These are phyloP conservation scores for Sinhomidia bicolor DNA, from an alignment of 2,888 invertebrate genomes.

Conservation along the genomic window DNA sequence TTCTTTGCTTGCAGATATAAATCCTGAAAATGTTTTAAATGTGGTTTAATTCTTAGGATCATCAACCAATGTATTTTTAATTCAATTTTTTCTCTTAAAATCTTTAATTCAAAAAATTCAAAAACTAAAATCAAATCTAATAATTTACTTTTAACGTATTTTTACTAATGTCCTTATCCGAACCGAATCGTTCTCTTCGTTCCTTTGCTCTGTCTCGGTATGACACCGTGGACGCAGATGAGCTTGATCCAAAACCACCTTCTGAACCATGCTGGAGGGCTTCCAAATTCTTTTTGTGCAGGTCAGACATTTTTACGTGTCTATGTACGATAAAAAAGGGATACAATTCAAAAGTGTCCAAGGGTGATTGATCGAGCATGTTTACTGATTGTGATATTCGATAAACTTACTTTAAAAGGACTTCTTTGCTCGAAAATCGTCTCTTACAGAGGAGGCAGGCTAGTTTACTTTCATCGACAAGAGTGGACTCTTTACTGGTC, in stretches of 20 bases:
- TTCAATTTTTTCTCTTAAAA: neutral
- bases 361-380: too few species aligned
- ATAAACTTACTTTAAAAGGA: conserved; percentile 85
- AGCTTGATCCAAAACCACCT: conserved; percentile 79
- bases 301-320: conserved; percentile 95
- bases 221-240: conserved; percentile 80
- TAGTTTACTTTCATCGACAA: conserved; percentile 91
- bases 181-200: conserved; percentile 94
- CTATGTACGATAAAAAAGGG: neutral
- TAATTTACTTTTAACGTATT: conserved; percentile 85
- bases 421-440: conserved; percentile 94
- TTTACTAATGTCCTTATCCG: conserved; percentile 70
- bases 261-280: conserved; percentile 80
- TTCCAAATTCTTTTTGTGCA: conserved; percentile 93
- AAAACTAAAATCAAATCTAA: neutral
- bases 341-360: too few species aligned
- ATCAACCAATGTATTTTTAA: neutral
- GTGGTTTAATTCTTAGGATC: neutral
- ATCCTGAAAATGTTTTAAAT: conserved; percentile 82
- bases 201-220: conserved; percentile 99
- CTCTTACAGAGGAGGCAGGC: conserved; percentile 97
- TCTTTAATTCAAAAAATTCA: neutral
- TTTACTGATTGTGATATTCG: neutral
- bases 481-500: conserved; percentile 81
- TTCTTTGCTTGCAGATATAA: conserved; percentile 86